phyloP scores from a whole-genome alignment of 2,797 vertebrate species.

The Thalassophryne amazonica region DNA sequence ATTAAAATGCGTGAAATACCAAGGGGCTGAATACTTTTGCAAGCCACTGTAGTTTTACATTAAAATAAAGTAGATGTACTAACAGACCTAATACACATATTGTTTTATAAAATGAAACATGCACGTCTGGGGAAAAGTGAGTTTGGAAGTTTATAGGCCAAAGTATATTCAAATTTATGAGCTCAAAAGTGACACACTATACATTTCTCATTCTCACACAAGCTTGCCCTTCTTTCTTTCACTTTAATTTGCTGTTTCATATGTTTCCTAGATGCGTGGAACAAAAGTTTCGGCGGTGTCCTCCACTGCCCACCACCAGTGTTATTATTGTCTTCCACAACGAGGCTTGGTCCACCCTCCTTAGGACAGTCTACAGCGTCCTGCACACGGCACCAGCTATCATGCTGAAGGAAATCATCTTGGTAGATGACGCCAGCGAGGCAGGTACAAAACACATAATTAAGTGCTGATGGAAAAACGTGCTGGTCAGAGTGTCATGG shows the following conservation, averaged over 20 bases:
- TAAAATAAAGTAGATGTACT: too few species aligned
- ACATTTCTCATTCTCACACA: neutral
- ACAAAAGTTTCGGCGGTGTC: slow-evolving; percentile 87
- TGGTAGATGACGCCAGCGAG: slow-evolving; percentile 92
- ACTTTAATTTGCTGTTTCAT: neutral
- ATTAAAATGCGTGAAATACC: too few species aligned
- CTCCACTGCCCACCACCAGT: slow-evolving; percentile 87
- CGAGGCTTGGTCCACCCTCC: slow-evolving; percentile 93
- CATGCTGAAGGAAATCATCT: slow-evolving; percentile 88
- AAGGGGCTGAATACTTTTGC: too few species aligned
- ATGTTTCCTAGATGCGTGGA: slow-evolving; percentile 83
- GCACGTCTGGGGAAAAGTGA: too few species aligned
- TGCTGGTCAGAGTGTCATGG: too few species aligned
- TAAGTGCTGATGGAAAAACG: neutral
- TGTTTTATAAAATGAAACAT: too few species aligned
- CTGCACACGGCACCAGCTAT: slow-evolving; percentile 85
- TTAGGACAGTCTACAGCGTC: slow-evolving; percentile 91
- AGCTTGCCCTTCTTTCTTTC: neutral
- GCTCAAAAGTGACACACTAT: too few species aligned
- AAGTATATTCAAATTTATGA: too few species aligned
- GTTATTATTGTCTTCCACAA: slow-evolving; percentile 96
- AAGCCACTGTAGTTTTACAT: too few species aligned
- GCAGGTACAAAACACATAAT: slow-evolving; percentile 73
- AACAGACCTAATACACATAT: too few species aligned
- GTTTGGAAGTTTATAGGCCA: too few species aligned